Conservation (phyloP, 2,888 invertebrate species). For the Pteria penguin region DNA sequence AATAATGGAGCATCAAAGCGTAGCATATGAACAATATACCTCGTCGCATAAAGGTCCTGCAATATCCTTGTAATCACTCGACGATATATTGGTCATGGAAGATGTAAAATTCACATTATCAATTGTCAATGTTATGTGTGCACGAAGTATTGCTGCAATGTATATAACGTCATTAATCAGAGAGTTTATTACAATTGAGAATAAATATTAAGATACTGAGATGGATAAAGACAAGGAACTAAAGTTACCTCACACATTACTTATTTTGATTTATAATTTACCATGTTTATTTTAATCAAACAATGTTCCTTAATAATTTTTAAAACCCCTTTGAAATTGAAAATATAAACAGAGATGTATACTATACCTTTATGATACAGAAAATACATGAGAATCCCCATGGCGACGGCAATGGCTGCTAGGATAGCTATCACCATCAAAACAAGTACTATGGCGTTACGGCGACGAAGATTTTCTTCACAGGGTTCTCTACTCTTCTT, state of each 20-base stretch:
- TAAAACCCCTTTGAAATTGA: too few relatives aligned
- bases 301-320: too few relatives aligned
- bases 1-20: too few relatives aligned
- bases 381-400: constrained; percentile 54
- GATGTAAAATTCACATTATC: constrained; percentile 57
- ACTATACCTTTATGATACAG: constrained; percentile 55
- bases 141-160: constrained; percentile 55
- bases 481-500: constrained; percentile 20
- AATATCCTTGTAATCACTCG: constrained; percentile 47
- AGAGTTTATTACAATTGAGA: too few relatives aligned
- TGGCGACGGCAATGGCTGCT: constrained; percentile 53
- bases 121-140: constrained; percentile 57
- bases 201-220: too few relatives aligned
- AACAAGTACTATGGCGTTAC: constrained; percentile 56
- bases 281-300: too few relatives aligned
- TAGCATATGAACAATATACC: constrained; percentile 38
- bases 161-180: too few relatives aligned
- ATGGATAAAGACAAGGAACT: background rate
- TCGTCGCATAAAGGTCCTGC: constrained; percentile 54
- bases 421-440: constrained; percentile 53
- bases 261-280: background rate
- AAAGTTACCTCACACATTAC: background rate
- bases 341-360: too few relatives aligned
- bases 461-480: constrained; percentile 41
- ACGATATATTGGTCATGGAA: constrained; percentile 44